Percentiles rank a stretch among this genome's conserved stretches.
Conservation (phyloP, 2,797 vertebrate species). For the Synaphobranchus kaupii region DNA sequence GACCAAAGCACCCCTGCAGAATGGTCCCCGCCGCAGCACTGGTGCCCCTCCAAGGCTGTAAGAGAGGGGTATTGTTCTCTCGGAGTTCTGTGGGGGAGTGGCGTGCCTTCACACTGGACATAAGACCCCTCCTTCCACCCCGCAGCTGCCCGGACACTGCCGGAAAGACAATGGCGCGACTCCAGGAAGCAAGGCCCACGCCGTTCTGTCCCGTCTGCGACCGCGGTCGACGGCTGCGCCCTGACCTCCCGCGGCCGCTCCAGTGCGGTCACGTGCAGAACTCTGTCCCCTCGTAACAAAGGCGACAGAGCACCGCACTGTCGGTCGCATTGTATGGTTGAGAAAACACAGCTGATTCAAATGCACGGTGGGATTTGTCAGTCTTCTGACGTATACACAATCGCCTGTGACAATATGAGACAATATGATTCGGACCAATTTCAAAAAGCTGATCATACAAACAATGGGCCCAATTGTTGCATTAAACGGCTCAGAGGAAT, state of each 20-base stretch:
- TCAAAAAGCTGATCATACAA: neutral
- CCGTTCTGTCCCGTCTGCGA: constrained; percentile 61
- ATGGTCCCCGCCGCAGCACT: constrained; percentile 12
- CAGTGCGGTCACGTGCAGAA: constrained; percentile 62
- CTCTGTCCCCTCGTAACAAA: neutral
- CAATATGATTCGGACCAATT: neutral
- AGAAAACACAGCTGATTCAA: too few relatives aligned
- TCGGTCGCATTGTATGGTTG: neutral
- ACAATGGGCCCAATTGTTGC: neutral
- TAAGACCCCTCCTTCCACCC: constrained; percentile 26
- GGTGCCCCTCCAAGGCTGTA: neutral
- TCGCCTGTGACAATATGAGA: neutral
- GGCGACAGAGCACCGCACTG: neutral
- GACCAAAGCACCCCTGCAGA: neutral
- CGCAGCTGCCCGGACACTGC: constrained; percentile 65
- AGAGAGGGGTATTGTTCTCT: constrained; percentile 5
- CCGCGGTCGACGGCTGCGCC: constrained; percentile 27
- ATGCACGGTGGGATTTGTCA: neutral
- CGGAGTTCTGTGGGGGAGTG: neutral
- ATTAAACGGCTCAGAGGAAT: neutral
- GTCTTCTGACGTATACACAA: neutral
- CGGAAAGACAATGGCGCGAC: constrained; percentile 61
- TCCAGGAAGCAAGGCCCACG: neutral
- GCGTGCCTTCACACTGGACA: constrained; percentile 26
- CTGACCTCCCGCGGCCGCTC: constrained; percentile 60